phyloP scores from a whole-genome alignment of 2,113 vertebrate genomes.

The Microcebus jonahi region DNA sequence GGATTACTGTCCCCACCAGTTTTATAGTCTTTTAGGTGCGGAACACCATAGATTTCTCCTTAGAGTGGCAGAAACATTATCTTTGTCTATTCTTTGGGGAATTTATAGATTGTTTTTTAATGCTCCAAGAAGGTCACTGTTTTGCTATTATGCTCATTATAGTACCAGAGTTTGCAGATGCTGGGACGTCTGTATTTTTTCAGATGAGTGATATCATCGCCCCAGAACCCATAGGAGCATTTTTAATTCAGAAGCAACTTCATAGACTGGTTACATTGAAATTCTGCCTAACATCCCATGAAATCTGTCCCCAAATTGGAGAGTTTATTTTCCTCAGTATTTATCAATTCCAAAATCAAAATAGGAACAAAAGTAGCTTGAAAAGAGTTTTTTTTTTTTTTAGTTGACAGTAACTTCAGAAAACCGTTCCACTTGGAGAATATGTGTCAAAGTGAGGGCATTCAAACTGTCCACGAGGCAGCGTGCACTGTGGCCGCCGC shows the following conservation, averaged over 20 bases:
- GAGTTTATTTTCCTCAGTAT: not conserved
- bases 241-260: not conserved
- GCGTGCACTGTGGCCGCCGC: not conserved
- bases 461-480: not conserved
- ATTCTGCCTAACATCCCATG: not conserved
- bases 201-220: not conserved
- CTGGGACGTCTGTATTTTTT: not conserved
- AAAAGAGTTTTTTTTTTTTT: not conserved
- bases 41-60: not conserved
- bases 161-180: not conserved
- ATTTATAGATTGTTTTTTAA: not conserved
- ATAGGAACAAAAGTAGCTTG: not conserved
- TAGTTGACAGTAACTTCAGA: not conserved
- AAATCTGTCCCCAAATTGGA: not conserved
- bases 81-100: not conserved
- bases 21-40: not conserved
- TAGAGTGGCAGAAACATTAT: constrained; percentile 14
- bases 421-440: not conserved
- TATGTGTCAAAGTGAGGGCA: not conserved
- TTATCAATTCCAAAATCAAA: constrained; percentile 27
- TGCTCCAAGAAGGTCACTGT: not conserved
- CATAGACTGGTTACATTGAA: not conserved
- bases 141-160: not conserved
- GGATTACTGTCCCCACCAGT: not conserved
- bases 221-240: not conserved